Evolutionary conservation across 2,113 vertebrate species (phyloP).

Genomic region (Xenopus laevis): DNA sequence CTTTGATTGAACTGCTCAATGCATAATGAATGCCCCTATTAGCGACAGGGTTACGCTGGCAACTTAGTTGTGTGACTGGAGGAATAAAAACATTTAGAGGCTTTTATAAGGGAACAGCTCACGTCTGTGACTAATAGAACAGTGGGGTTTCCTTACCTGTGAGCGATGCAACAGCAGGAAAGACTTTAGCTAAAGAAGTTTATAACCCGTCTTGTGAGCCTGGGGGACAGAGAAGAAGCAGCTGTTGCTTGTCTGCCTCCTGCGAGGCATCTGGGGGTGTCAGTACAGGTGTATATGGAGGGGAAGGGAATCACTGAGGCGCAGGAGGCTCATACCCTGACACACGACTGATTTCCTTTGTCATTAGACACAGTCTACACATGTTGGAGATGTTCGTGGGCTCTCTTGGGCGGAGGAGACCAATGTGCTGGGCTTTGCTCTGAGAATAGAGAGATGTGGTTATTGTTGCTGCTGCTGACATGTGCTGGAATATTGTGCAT

Average conservation of each 20-base stretch:
- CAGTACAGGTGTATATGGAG: constrained; percentile 7
- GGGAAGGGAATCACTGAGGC: not conserved
- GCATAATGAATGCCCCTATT: not conserved
- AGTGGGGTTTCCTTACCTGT: constrained; percentile 31
- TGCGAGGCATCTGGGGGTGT: constrained; percentile 18
- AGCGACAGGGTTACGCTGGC: constrained; percentile 14
- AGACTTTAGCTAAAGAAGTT: constrained; percentile 14
- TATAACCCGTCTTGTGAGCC: constrained; percentile 25
- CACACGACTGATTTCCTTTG: not conserved
- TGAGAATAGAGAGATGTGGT: too few relatives aligned
- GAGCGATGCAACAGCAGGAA: constrained; percentile 31
- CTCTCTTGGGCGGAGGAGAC: too few relatives aligned
- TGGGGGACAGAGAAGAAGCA: constrained; percentile 22
- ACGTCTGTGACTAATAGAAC: constrained; percentile 37
- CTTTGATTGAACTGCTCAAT: too few relatives aligned
- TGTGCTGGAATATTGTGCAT: too few relatives aligned
- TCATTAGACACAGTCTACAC: constrained; percentile 1
- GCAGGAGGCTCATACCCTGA: not conserved
- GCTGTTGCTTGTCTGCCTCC: constrained; percentile 7
- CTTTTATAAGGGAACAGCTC: constrained; percentile 30
- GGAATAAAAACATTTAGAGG: constrained; percentile 17
- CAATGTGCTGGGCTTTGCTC: too few relatives aligned
- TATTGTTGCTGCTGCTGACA: too few relatives aligned
- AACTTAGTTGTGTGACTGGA: not conserved
- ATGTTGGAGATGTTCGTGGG: too few relatives aligned